A percentile compares a stretch with the other conserved stretches of the same genome.
Evolutionary conservation across 1,140 invertebrate genomes (phyloP).

Genomic region (Onthophagus taurus): DNA sequence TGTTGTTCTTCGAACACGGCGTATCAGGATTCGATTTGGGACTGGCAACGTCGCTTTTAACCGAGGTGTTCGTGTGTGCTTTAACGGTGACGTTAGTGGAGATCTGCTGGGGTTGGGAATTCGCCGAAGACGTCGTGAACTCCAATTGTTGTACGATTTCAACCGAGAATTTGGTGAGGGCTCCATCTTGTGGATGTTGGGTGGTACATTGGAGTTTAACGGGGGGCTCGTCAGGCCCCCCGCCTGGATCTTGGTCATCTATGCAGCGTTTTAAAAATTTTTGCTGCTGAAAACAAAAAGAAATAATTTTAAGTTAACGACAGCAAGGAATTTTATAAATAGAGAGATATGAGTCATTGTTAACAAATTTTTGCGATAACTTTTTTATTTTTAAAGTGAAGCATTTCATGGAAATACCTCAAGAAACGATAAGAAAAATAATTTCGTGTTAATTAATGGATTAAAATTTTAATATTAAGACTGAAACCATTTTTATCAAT

Average conservation of each 20-base stretch:
- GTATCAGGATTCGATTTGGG: constrained; percentile 39
- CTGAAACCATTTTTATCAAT: too few relatives aligned
- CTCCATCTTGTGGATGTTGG: constrained; percentile 41
- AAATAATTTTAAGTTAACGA: too few relatives aligned
- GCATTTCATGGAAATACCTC: too few relatives aligned
- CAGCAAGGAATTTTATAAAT: not conserved
- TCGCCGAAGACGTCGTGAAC: constrained; percentile 69
- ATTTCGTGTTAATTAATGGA: too few relatives aligned
- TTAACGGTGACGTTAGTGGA: constrained; percentile 90
- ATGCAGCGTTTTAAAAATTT: constrained; percentile 66
- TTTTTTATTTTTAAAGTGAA: too few relatives aligned
- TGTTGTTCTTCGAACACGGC: constrained; percentile 22
- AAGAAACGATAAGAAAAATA: too few relatives aligned
- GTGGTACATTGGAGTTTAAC: constrained; percentile 67
- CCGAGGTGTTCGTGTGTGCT: constrained; percentile 71
- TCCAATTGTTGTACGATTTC: constrained; percentile 85
- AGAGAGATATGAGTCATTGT: too few relatives aligned
- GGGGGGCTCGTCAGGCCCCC: constrained; percentile 57
- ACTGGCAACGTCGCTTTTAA: constrained; percentile 61
- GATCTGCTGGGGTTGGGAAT: constrained; percentile 75
- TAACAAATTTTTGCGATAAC: too few relatives aligned
- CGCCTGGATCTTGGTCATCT: constrained; percentile 57
- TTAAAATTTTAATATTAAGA: too few relatives aligned
- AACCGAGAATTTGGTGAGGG: constrained; percentile 75
- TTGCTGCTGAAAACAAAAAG: constrained; percentile 60